Base-by-base conservation (phyloP, 2,113 vertebrate genomes). In the Pluvialis apricaria region DNA sequence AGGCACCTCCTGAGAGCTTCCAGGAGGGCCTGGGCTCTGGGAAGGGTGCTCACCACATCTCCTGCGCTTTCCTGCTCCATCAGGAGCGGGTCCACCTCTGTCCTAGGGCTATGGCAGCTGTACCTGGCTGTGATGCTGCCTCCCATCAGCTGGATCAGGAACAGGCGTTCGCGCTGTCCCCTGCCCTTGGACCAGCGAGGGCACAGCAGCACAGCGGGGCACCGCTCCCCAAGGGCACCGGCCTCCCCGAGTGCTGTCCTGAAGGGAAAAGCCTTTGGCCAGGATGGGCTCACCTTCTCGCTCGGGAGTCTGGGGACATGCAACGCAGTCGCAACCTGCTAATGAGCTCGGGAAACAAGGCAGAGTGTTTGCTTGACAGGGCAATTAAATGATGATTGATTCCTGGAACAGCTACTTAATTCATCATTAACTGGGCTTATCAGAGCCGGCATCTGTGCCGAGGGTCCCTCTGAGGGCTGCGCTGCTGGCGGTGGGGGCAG, bases 341-440 rank as follows among this genome's bases (percentile, higher is more conserved):
- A 93, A 91, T 73, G 77, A 96, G 72, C 75, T 36, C 0, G 1
- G 76, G 61, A 95, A 95, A 58, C 61, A 58, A 81, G 60, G 82
- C 83, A 71, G 82, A 92, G 93, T 87, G 80, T 96, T 97, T 95
- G 88, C 80, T 62, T 87, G 96, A 94, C 94, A 94, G 49, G 29
- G 70, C 89, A 91, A 97, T 96, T 97, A 96, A 84, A 69, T 44
- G 58, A 86, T 96, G 93, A 97, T 94, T 94, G 94, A 97, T 96
- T 95, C 79, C 62, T 86, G 90, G 92, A 93, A 92, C 94, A 94
- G 82, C 87, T 92, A 81, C 80, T 96, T 97, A 95, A 94, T 96
- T 96, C 69, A 44, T 94, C 86, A 91, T 97, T 97, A 96, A 68
- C 71, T 54, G 82, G 36, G 75, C 66, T 94, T 97, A 96, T 93